phyloP scores from a whole-genome alignment of 2,888 invertebrate species.

The Eristalis arbustorum region DNA sequence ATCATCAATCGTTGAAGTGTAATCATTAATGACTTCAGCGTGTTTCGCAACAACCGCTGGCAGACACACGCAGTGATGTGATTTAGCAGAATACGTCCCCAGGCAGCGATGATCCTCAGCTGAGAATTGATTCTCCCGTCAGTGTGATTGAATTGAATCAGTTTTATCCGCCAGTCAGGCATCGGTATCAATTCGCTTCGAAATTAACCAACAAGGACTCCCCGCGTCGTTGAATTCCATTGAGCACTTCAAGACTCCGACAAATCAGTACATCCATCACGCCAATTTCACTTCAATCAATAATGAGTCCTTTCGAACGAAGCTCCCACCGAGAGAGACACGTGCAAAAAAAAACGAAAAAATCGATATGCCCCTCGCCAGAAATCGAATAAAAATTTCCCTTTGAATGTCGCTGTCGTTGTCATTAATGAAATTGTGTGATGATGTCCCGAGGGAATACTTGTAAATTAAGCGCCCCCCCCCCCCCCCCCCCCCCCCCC shows the following conservation, averaged over 20 bases:
- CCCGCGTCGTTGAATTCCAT: not conserved
- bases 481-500: no score
- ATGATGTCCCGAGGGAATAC: conserved; percentile 37
- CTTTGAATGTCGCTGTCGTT: conserved; percentile 8
- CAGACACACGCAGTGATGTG: not conserved
- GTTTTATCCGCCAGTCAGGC: not conserved
- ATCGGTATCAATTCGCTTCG: not conserved
- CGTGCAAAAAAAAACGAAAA: not conserved
- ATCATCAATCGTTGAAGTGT: no score
- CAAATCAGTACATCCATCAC: not conserved
- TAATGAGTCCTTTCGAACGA: not conserved
- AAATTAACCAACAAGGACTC: not conserved
- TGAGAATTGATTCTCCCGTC: not conserved
- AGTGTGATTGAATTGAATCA: not conserved
- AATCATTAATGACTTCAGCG: not conserved
- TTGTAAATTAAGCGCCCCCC: conserved; percentile 33
- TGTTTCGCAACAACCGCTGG: not conserved
- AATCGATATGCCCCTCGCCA: not conserved
- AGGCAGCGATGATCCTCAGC: not conserved
- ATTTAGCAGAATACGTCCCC: not conserved
- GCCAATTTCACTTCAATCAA: not conserved
- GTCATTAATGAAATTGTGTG: conserved; percentile 36
- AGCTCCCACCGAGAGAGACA: not conserved
- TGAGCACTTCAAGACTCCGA: not conserved
- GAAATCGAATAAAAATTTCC: conserved; percentile 27